These are phyloP conservation scores for Drosophila nigromelanica DNA, from an alignment of 1,140 invertebrate genomes.

Conservation along the genomic window DNA sequence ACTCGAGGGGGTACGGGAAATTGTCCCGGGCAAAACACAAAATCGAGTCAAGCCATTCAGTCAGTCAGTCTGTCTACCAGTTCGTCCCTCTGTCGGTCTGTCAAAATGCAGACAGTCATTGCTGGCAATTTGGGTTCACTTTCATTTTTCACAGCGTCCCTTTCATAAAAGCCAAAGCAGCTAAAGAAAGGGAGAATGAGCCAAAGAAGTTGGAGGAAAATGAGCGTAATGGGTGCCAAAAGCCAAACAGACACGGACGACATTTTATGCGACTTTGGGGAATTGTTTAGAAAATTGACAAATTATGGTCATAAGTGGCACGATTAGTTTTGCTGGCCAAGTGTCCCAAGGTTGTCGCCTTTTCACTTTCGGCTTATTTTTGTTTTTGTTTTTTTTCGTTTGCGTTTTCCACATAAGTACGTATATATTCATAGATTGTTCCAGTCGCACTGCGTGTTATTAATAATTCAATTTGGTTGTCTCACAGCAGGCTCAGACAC, in stretches of 20 bases:
- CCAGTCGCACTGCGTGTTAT: slow-evolving; percentile 64
- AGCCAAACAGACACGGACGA: slow-evolving; percentile 56
- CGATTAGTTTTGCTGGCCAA: slow-evolving; percentile 62
- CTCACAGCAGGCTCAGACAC: slow-evolving; percentile 54
- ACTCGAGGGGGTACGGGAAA: neutral
- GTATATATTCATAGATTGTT: slow-evolving; percentile 33
- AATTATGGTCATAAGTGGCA: slow-evolving; percentile 76
- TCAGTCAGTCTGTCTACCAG: neutral
- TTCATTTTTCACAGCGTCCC: slow-evolving; percentile 67
- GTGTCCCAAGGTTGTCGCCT: slow-evolving; percentile 56
- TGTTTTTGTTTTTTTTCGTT: neutral
- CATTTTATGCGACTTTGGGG: slow-evolving; percentile 67
- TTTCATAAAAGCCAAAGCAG: slow-evolving; percentile 15
- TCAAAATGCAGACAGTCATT: slow-evolving; percentile 13
- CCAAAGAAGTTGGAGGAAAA: slow-evolving; percentile 36
- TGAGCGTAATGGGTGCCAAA: slow-evolving; percentile 74
- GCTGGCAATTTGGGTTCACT: slow-evolving; percentile 47
- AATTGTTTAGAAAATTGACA: slow-evolving; percentile 82
- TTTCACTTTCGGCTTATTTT: slow-evolving; percentile 18
- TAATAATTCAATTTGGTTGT: slow-evolving; percentile 76
- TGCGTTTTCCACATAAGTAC: neutral
- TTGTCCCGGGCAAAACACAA: neutral
- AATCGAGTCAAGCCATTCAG: neutral
- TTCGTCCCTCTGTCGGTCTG: slow-evolving; percentile 17
- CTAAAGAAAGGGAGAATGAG: neutral